Base-by-base conservation (phyloP, 1,140 invertebrate genomes). In the Pemphigus obesinymphae region DNA sequence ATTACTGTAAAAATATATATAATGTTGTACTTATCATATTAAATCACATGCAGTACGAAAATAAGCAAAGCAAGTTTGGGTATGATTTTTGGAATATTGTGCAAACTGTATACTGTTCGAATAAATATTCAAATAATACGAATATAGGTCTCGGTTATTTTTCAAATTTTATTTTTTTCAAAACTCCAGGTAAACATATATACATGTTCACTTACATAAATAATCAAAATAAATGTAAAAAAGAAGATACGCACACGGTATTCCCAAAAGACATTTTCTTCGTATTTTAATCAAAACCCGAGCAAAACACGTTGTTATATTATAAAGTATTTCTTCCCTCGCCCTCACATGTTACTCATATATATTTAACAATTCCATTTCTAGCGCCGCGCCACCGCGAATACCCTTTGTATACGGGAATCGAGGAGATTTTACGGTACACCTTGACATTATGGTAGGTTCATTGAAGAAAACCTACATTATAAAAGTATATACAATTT, bases 161-260 rank as follows among this genome's bases (percentile, higher is more conserved):
- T 11, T 63, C 58, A 37, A 68, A 68, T 23, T 37, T 17, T 37
- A n/a, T 34, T 63, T 63, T 66, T 61, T 63, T 68, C 13, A 40
- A 68, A 15, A 37, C 20, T 61, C 29, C 1, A 61, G 20, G 8
- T 68, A 68, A 68, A 68, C 31, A 68, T 68, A 68, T 63, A 63
- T 63, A 68, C 13, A 72, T 29, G n/a, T 72, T 26, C 13, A 31
- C 31, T 20, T 20, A 58, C 7, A 76, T 58, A 58, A 23, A 29
- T 40, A 58, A 61, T 78, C 55, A 63, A 80, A 80, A 80, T 80
- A 80, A 80, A 80, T 80, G 55, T 80, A 80, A 80, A 73, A 72
- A 73, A 40, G 40, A 73, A 45, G 55, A 40, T 80, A 17, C 72
- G 23, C 75, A 78, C 53, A 17, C 17, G 11, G 55, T 45, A 80